A percentile compares a stretch with the other conserved stretches of the same genome.
phyloP scores from a whole-genome alignment of 1,140 invertebrate genomes.

The Trinorchestia longiramus region DNA sequence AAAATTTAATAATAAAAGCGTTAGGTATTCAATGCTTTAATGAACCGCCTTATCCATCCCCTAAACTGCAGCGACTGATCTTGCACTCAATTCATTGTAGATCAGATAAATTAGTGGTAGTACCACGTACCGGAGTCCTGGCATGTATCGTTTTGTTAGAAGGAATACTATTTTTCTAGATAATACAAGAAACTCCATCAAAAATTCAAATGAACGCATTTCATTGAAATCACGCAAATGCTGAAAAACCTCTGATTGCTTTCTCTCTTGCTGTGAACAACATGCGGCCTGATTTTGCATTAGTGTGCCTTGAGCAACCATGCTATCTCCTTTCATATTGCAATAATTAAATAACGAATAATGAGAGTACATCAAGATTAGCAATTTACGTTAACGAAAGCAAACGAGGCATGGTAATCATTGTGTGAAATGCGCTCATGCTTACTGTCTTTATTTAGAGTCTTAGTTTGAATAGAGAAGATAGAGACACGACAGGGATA shows the following conservation, averaged over 20 bases:
- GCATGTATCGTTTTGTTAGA: no score
- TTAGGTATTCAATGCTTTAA: no score
- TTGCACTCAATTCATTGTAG: no score
- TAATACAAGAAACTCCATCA: neutral
- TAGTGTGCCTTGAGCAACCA: neutral
- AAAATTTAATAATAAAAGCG: no score
- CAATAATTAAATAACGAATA: neutral
- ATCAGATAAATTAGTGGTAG: no score
- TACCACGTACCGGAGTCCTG: no score
- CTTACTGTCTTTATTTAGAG: neutral
- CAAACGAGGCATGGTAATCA: neutral
- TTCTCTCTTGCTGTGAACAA: neutral
- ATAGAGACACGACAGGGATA: neutral
- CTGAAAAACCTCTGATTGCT: neutral
- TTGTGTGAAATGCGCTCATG: neutral
- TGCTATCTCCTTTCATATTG: neutral
- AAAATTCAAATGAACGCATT: neutral
- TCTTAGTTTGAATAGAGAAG: neutral
- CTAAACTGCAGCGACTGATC: no score
- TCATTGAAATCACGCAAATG: neutral
- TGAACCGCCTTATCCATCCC: no score
- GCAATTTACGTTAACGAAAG: neutral
- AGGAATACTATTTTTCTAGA: no score
- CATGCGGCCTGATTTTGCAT: neutral
- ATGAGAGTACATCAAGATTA: neutral